A percentile compares a stretch with the other conserved stretches of the same genome.
Conservation (phyloP, 1,140 invertebrate genomes). For the Rhopalosiphum maidis region DNA sequence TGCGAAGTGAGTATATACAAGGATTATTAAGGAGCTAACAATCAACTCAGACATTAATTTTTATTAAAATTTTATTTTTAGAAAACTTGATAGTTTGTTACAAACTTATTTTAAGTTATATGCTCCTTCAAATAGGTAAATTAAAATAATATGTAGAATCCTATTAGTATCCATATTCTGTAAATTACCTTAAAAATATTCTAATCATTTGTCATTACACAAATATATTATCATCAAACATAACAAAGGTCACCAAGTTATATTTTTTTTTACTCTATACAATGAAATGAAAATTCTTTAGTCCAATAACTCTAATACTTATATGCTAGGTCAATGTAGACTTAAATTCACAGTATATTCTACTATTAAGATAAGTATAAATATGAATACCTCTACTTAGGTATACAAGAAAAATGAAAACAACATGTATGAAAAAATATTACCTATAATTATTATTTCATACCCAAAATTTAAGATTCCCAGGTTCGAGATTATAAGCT, state of each 20-base stretch:
- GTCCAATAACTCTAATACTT: not conserved
- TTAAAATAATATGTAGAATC: not conserved
- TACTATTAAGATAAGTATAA: not conserved
- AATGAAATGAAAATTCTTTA: not conserved
- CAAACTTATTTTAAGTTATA: not conserved
- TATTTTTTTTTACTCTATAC: not conserved
- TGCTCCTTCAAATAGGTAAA: not conserved
- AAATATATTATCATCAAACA: not conserved
- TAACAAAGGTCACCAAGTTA: not conserved
- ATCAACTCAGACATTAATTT: not conserved
- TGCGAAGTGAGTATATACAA: not conserved
- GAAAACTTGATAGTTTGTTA: not conserved
- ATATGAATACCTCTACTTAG: not conserved
- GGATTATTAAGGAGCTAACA: not conserved
- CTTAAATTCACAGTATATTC: not conserved
- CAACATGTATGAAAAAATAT: not conserved
- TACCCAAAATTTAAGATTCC: not conserved
- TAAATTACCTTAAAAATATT: not conserved
- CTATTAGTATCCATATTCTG: not conserved
- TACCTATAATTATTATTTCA: not conserved
- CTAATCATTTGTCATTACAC: not conserved
- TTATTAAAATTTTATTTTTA: not conserved
- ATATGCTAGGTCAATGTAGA: not conserved
- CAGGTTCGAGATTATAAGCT: not conserved
- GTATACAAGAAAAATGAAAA: not conserved